Base-by-base conservation (phyloP, 1,140 invertebrate species). In the Neotoxoptera formosana region DNA sequence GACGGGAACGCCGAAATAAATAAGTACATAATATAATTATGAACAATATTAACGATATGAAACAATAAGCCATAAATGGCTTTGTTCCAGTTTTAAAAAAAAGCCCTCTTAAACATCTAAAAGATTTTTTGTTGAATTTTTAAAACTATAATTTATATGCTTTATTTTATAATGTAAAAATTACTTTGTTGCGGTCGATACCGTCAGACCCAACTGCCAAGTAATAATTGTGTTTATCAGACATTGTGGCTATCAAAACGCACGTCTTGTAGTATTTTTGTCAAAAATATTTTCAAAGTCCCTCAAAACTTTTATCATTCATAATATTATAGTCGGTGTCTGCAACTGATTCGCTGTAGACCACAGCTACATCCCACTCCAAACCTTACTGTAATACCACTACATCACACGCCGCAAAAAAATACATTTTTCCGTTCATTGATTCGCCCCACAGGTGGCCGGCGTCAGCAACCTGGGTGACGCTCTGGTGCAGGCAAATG, bases 401-500 rank as follows among this genome's bases (percentile, higher is more conserved):
- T 30, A 14, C 30, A n/a, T 67, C 60, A 0, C 30, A 76, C n/a
- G 6, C 17, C n/a, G 17, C n/a, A n/a, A 30, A n/a, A 67, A 67
- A n/a, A 14, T n/a, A 17, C 6, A n/a, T n/a, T 67, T 76, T 76
- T n/a, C n/a, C 6, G n/a, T n/a, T 7, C 30, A 76, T 76, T 76
- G 4, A n/a, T 76, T 76, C 14, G 6, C 4, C 60, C 60, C n/a
- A 14, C 14, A 53, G 87, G 87, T 34, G 23, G 34, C 34, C 21
- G 48, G 48, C 1, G 60, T 76, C 47, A 53, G 48, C 56, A 92
- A 36, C 60, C n/a, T 92, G 6, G 90, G 67, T 7, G 90, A 92
- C 8, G 90, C 90, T 6, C n/a, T 92, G 7, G 67, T 92, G 30
- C n/a, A 92, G 4, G 90, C 90, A n/a, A 92, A 92, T 41, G 17